phyloP scores from a whole-genome alignment of 2,113 vertebrate species.

The Centropristis striata region DNA sequence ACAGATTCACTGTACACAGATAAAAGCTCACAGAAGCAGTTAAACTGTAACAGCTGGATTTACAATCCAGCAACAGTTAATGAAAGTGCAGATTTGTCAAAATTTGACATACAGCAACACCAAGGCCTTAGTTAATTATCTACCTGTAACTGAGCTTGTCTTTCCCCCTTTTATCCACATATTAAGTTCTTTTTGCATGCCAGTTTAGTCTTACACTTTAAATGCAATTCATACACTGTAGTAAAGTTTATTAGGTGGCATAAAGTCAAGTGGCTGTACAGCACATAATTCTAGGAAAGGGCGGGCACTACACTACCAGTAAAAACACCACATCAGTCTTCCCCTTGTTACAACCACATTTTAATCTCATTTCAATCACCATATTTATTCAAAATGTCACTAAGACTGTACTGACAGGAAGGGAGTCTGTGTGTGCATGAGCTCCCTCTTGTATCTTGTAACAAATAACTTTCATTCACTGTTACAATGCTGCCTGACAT shows the following conservation, averaged over 20 bases:
- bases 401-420: background rate
- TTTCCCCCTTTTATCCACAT: background rate
- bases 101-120: conserved; percentile 24
- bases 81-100: conserved; percentile 17
- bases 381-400: conserved; percentile 1
- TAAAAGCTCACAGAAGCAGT: conserved; percentile 14
- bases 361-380: conserved; percentile 24
- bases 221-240: background rate
- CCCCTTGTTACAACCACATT: background rate
- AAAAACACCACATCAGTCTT: background rate
- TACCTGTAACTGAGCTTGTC: background rate
- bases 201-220: background rate
- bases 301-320: conserved; percentile 3
- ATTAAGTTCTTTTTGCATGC: background rate
- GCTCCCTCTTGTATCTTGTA: background rate
- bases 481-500: background rate
- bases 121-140: conserved; percentile 61
- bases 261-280: conserved; percentile 31
- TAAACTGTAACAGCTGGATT: conserved; percentile 53
- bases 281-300: conserved; percentile 62
- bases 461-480: background rate
- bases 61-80: conserved; percentile 15
- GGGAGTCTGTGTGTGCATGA: background rate
- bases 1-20: background rate
- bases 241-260: conserved; percentile 38